Conservation (phyloP, 2,113 vertebrate genomes). For the Tachycineta bicolor region DNA sequence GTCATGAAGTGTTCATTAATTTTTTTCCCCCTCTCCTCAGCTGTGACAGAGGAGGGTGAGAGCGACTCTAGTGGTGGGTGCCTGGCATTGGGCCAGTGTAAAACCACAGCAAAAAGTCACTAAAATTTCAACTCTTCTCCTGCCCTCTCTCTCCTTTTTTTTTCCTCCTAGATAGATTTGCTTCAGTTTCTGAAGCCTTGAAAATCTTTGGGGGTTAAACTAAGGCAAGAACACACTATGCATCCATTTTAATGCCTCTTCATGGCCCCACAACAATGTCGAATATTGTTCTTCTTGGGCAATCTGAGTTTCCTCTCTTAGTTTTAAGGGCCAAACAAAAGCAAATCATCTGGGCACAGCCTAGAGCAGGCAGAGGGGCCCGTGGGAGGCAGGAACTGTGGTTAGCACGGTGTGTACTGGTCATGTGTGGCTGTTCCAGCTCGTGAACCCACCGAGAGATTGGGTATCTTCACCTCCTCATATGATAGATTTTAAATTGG, state of each 20-base stretch:
- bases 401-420: accelerated
- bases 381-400: accelerated
- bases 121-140: not conserved
- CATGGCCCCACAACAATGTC: not conserved
- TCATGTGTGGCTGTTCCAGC: accelerated
- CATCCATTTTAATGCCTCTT: not conserved
- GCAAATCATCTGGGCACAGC: not conserved
- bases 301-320: not conserved
- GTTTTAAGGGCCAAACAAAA: not conserved
- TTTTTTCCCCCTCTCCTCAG: not conserved
- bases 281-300: not conserved
- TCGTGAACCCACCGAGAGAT: not conserved
- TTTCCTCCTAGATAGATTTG: not conserved
- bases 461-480: not conserved
- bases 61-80: too few relatives aligned
- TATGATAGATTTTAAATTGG: not conserved
- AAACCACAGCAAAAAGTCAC: not conserved
- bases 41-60: not conserved
- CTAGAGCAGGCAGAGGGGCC: not conserved
- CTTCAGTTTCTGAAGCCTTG: not conserved
- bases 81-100: not conserved
- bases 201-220: not conserved
- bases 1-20: not conserved
- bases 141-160: not conserved
- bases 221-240: not conserved